Percentiles rank a stretch among this genome's conserved stretches.
These are phyloP conservation scores for Agonum fuliginosum DNA, from an alignment of 2,888 invertebrate genomes.

Conservation along the genomic window DNA sequence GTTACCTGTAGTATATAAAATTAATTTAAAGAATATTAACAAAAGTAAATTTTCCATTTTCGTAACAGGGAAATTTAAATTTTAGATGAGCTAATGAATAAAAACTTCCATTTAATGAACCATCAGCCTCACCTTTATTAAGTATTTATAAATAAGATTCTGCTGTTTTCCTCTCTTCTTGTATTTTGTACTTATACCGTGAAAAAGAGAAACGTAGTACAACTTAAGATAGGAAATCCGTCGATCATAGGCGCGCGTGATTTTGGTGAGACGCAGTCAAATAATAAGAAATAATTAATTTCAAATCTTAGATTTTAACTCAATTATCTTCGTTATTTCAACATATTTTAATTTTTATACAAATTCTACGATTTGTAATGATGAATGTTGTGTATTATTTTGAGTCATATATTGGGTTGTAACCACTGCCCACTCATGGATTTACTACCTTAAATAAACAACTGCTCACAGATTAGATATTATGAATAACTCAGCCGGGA, in stretches of 20 bases:
- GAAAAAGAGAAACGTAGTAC: slow-evolving; percentile 4
- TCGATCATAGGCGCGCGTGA: too few species aligned
- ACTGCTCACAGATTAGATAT: slow-evolving; percentile 2
- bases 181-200: background rate
- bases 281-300: too few species aligned
- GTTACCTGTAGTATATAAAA: slow-evolving; percentile 9
- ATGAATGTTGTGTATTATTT: too few species aligned
- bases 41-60: slow-evolving; percentile 22
- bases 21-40: slow-evolving; percentile 24
- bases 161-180: slow-evolving; percentile 8
- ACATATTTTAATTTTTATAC: too few species aligned
- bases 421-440: too few species aligned
- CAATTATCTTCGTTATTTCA: too few species aligned
- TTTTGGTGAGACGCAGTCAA: too few species aligned
- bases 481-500: slow-evolving; percentile 45
- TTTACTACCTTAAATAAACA: slow-evolving; percentile 32
- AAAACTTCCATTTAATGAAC: slow-evolving; percentile 37
- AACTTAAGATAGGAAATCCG: too few species aligned
- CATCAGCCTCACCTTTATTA: slow-evolving; percentile 48
- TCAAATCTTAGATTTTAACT: too few species aligned
- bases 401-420: too few species aligned
- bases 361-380: too few species aligned
- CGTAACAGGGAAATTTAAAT: slow-evolving; percentile 28
- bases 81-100: slow-evolving; percentile 46
- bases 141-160: slow-evolving; percentile 46